Evolutionary conservation across 1,140 invertebrate species (phyloP), one percentile per base, ranked within the genome.

Genomic region (Diorhabda carinulata): DNA sequence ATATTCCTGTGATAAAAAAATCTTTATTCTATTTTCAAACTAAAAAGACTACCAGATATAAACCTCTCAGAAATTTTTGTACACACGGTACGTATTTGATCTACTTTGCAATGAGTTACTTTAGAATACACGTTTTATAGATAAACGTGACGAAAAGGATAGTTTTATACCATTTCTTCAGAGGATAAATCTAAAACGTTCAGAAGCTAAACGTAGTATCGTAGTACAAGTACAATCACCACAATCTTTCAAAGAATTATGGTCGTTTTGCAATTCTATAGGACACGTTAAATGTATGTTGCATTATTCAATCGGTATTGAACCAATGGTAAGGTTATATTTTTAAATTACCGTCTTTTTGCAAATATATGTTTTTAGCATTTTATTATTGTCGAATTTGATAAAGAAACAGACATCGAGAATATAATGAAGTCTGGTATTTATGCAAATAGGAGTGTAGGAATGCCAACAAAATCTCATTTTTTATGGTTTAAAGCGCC

Each of bases 351-450:
- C 25, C 25, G 25, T 25, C 25, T 25, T 25, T 25, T 25, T 25
- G 1, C 25, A 25, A 70, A 70, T 25, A 6, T 47, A 61, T 61
- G 63, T 71, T 83, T 25, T 72, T 78, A 89, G 84, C 85, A 90
- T 81, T 90, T 89, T 75, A 86, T 91, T 75, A 80, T 92, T 59
- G 78, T 92, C 41, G 90, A 92, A 82, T 91, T 88, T 81, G 70
- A 76, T 5, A 78, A 82, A 42, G 73, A 82, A 72, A 61, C 76
- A 0, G 80, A 84, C 68, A 81, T 86, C 0, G 74, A 79, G 43
- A 74, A 83, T 66, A 73, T 85, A 6, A 71, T 86, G 4, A 65
- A 73, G n/a, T 73, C 70, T 40, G 82, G 84, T 70, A 77, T 78
- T 3, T 84, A 85, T 75, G 76, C 82, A 5, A 80, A 85, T 61